Evolutionary conservation across 2,797 vertebrate species (phyloP).

Genomic region (Cygnus olor): DNA sequence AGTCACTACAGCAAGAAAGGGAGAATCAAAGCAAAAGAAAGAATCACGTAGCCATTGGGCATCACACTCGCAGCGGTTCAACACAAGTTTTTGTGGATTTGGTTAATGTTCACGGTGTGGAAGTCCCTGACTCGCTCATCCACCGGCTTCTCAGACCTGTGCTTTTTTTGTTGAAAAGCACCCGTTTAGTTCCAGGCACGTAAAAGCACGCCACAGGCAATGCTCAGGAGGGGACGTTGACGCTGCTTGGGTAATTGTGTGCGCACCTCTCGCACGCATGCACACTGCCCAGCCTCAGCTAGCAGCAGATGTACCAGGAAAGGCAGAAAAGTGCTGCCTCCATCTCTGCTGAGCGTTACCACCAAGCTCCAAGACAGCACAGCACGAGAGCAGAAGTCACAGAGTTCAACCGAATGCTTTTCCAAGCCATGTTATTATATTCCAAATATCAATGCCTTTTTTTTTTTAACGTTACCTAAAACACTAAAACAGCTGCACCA

Average conservation of each 20-base stretch:
- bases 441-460: background rate
- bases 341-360: background rate
- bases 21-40: background rate
- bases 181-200: background rate
- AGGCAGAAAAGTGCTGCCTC: background rate
- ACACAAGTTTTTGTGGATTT: background rate
- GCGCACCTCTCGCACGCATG: background rate
- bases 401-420: background rate
- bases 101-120: background rate
- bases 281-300: background rate
- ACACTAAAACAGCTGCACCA: background rate
- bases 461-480: background rate
- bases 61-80: background rate
- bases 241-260: accelerated
- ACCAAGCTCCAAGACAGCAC: background rate
- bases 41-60: background rate
- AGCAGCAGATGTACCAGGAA: background rate
- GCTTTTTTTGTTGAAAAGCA: background rate
- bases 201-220: background rate
- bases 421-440: background rate
- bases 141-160: background rate
- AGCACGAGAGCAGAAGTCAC: background rate
- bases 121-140: background rate
- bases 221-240: background rate
- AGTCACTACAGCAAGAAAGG: background rate